These are phyloP conservation scores for Oenanthe oenanthe DNA, from an alignment of 2,113 vertebrate genomes.

Conservation along the genomic window DNA sequence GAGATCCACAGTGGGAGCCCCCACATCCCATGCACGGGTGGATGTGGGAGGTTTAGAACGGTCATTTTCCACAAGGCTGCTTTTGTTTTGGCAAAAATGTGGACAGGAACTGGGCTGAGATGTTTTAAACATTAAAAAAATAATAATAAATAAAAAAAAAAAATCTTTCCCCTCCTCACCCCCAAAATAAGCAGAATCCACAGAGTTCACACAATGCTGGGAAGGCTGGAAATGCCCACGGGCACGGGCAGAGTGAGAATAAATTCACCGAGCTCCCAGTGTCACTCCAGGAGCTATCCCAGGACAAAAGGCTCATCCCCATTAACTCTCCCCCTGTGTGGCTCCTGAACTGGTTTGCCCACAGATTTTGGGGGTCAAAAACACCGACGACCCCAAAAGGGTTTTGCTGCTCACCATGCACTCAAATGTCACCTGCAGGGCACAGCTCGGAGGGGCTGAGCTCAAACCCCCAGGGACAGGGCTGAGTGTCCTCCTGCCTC, in stretches of 20 bases:
- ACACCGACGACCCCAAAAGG: accelerated
- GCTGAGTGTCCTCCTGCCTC: too few relatives aligned
- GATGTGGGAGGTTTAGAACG: accelerated
- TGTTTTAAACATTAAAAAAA: not conserved
- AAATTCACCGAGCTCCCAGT: not conserved
- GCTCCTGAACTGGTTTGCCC: not conserved
- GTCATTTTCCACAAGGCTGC: accelerated
- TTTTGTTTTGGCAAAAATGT: not conserved
- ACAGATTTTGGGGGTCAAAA: not conserved
- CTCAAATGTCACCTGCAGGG: not conserved
- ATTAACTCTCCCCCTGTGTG: not conserved
- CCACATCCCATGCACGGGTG: accelerated
- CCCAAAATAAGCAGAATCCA: not conserved
- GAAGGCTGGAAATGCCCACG: not conserved
- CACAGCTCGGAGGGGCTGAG: not conserved
- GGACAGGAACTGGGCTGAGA: not conserved
- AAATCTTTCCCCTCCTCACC: accelerated
- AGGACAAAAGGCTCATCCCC: not conserved
- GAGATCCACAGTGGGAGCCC: not conserved
- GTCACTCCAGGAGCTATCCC: not conserved
- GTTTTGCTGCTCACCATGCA: accelerated
- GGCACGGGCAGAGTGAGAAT: accelerated
- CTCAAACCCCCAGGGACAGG: accelerated
- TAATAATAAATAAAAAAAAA: too few relatives aligned
- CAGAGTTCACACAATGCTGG: accelerated